Evolutionary conservation across 2,113 vertebrate species (phyloP).

Genomic region (Phasianus colchicus): DNA sequence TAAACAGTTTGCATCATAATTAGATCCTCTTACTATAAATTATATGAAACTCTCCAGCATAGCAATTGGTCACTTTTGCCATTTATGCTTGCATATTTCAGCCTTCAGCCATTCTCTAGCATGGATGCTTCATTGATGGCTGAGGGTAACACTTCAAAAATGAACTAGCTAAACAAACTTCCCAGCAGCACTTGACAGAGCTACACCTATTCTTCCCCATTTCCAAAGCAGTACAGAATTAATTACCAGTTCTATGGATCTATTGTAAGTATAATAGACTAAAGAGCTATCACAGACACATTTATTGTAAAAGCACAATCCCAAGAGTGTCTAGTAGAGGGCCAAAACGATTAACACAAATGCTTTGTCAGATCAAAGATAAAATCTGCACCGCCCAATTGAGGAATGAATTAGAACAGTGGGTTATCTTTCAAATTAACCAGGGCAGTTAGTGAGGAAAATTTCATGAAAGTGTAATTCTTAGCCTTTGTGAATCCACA

Average conservation of each 20-base stretch:
- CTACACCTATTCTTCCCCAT: slow-evolving; percentile 89
- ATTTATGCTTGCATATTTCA: slow-evolving; percentile 65
- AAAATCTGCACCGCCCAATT: slow-evolving; percentile 88
- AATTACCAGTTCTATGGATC: slow-evolving; percentile 91
- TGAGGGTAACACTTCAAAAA: slow-evolving; percentile 86
- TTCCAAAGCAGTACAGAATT: slow-evolving; percentile 90
- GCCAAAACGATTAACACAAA: slow-evolving; percentile 91
- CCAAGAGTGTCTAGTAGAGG: slow-evolving; percentile 89
- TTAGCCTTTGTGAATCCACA: slow-evolving; percentile 90
- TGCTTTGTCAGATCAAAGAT: slow-evolving; percentile 91
- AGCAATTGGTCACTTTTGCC: slow-evolving; percentile 60
- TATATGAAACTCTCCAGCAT: not conserved
- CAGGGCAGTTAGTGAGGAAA: slow-evolving; percentile 91
- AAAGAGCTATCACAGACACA: slow-evolving; percentile 91
- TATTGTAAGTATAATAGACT: slow-evolving; percentile 92
- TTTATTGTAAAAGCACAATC: slow-evolving; percentile 92
- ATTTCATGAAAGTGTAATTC: slow-evolving; percentile 92
- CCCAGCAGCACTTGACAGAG: slow-evolving; percentile 87
- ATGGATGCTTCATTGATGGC: slow-evolving; percentile 74
- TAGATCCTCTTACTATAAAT: not conserved
- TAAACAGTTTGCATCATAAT: not conserved
- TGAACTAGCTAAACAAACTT: slow-evolving; percentile 89
- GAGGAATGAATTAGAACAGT: slow-evolving; percentile 91
- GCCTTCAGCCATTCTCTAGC: slow-evolving; percentile 55
- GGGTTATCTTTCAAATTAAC: slow-evolving; percentile 93